Conservation (phyloP, 2,888 invertebrate species). For the Rotaria socialis region DNA sequence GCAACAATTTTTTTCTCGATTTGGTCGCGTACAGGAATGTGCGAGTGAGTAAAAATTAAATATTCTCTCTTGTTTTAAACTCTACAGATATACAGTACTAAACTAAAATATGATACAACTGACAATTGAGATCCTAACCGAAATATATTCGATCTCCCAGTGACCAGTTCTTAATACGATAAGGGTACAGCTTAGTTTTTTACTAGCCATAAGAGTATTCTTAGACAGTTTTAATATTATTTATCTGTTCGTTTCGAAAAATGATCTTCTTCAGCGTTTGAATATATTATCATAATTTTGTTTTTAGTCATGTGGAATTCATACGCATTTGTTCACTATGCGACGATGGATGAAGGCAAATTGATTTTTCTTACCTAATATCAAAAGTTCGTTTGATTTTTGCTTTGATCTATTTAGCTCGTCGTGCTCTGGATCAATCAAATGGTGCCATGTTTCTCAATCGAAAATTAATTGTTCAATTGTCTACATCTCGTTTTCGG, state of each 20-base stretch:
- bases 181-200: no score
- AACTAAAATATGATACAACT: no score
- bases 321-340: slow-evolving; percentile 45
- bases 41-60: not conserved
- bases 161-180: no score
- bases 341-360: slow-evolving; percentile 41
- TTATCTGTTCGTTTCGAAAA: no score
- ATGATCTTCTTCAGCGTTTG: no score
- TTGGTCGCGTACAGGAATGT: slow-evolving; percentile 46
- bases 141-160: no score
- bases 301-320: slow-evolving; percentile 46
- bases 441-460: slow-evolving; percentile 39
- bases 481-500: slow-evolving; percentile 38
- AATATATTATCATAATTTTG: no score
- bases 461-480: slow-evolving; percentile 42
- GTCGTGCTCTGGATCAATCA: slow-evolving; percentile 36
- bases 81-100: no score
- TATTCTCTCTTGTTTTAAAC: no score
- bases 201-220: no score
- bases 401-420: not conserved
- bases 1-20: slow-evolving; percentile 43
- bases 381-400: not conserved
- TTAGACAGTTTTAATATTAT: no score
- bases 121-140: no score
- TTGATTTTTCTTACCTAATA: not conserved